Evolutionary conservation across 2,888 invertebrate genomes (phyloP), one percentile per base, ranked within the genome.

Genomic region (Biston betularia): DNA sequence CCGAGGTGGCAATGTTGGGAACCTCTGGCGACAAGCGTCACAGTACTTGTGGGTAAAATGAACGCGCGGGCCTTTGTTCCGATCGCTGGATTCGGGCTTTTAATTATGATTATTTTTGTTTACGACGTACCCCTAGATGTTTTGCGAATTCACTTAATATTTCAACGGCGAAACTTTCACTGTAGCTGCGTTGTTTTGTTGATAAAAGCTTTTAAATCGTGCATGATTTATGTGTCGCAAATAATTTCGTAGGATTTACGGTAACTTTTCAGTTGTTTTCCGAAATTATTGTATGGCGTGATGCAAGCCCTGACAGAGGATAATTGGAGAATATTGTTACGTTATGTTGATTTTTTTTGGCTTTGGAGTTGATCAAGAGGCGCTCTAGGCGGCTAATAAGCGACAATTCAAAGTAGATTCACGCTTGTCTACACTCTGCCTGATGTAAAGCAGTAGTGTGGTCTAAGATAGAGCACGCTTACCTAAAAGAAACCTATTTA

Each of bases 101-200:
- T 69, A 61, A 69, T 69, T 69, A 64, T 68, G 57, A 64, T 63
- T 68, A 68, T 64, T 68, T 68, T 68, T 64, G 64, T 68, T 68
- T 68, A 54, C 63, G 52, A 52, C 44, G 46, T 8, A 33, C 52
- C 58, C 42, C 40, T 15, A 34, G 65, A 64, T 64, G 64, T 65
- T 59, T 61, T 61, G 35, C 38, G 48, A 62, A 66, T 57, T 66
- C 62, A 66, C 66, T 62, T 44, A 66, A 66, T 66, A 62, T 62
- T 66, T 66, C 57, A 66, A 34, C 52, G 40, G 34, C 14, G 34
- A 35, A 65, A 66, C 56, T 66, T 61, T 56, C 24, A 8, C 65
- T 56, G 66, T 38, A 24, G 48, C 24, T 34, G 15, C 48, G 57
- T 58, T 64, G 59, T 59, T 59, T 65, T 58, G 65, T 53, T 62